Percentiles rank a stretch among this genome's conserved stretches.
These are phyloP conservation scores for Ursus arctos DNA, from an alignment of 2,113 vertebrate species.

Conservation along the genomic window DNA sequence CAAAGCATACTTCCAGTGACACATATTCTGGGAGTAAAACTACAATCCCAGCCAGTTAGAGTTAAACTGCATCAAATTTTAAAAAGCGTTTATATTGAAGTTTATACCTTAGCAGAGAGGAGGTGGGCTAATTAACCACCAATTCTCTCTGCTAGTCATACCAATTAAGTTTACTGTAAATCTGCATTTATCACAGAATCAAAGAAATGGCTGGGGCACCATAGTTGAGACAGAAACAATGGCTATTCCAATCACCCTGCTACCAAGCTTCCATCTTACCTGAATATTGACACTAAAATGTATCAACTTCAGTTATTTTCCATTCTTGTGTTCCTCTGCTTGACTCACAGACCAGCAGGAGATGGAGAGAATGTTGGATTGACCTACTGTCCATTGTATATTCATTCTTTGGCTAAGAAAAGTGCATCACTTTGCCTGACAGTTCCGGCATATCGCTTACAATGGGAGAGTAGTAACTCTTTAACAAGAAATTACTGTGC, in stretches of 20 bases:
- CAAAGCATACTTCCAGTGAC: neutral
- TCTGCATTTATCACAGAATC: neutral
- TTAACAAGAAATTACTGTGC: neutral
- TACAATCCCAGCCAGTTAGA: neutral
- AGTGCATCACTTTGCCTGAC: neutral
- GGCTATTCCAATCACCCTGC: neutral
- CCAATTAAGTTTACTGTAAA: neutral
- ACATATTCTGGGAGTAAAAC: neutral
- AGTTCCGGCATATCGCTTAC: neutral
- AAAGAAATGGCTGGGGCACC: neutral
- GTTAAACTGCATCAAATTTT: neutral
- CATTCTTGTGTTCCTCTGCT: neutral
- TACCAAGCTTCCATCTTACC: neutral
- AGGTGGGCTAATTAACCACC: neutral
- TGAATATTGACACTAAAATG: neutral
- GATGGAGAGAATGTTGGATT: neutral
- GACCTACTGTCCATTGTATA: neutral
- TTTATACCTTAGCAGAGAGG: neutral
- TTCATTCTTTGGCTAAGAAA: neutral
- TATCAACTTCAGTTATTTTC: neutral
- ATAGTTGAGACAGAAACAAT: neutral
- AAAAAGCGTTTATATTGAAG: neutral
- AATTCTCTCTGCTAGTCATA: neutral
- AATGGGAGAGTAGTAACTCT: neutral
- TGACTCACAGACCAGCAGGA: neutral